These are phyloP conservation scores for Argopecten irradians DNA, from an alignment of 1,140 invertebrate genomes.

Conservation along the genomic window DNA sequence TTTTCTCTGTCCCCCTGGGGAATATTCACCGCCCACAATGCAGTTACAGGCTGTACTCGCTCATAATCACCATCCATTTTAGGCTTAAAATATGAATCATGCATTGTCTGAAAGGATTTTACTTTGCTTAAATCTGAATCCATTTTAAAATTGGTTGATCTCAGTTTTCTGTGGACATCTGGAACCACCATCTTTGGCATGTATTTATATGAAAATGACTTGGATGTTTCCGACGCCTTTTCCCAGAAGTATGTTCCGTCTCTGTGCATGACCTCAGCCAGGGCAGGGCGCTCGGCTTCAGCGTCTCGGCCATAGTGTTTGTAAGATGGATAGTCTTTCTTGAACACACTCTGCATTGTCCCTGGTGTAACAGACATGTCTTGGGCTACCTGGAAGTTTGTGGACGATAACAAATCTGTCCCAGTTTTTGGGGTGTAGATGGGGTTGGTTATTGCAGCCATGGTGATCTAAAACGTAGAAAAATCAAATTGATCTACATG, in stretches of 20 bases:
- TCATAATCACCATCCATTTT: slow-evolving; percentile 58
- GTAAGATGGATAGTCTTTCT: slow-evolving; percentile 66
- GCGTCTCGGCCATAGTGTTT: slow-evolving; percentile 49
- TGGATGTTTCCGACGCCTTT: slow-evolving; percentile 66
- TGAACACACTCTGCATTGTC: slow-evolving; percentile 66
- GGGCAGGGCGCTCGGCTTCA: slow-evolving; percentile 59
- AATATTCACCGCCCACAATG: slow-evolving; percentile 54
- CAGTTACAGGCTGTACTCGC: slow-evolving; percentile 32
- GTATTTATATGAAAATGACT: slow-evolving; percentile 63
- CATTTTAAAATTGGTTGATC: slow-evolving; percentile 73
- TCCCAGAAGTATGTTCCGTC: slow-evolving; percentile 68
- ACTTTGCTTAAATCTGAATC: slow-evolving; percentile 69
- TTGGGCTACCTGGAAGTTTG: slow-evolving; percentile 66
- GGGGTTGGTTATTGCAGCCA: slow-evolving; percentile 41
- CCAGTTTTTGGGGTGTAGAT: slow-evolving; percentile 53
- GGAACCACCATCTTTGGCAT: slow-evolving; percentile 60
- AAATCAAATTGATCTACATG: too few species aligned
- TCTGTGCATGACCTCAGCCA: slow-evolving; percentile 69
- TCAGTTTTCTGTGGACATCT: slow-evolving; percentile 62
- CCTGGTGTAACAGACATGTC: slow-evolving; percentile 59
- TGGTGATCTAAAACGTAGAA: background rate
- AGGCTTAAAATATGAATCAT: slow-evolving; percentile 66
- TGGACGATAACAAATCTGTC: slow-evolving; percentile 57
- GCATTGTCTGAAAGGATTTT: slow-evolving; percentile 65
- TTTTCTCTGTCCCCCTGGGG: slow-evolving; percentile 69